Conservation (phyloP, 2,888 invertebrate genomes). For the Crepidodera aurea region DNA sequence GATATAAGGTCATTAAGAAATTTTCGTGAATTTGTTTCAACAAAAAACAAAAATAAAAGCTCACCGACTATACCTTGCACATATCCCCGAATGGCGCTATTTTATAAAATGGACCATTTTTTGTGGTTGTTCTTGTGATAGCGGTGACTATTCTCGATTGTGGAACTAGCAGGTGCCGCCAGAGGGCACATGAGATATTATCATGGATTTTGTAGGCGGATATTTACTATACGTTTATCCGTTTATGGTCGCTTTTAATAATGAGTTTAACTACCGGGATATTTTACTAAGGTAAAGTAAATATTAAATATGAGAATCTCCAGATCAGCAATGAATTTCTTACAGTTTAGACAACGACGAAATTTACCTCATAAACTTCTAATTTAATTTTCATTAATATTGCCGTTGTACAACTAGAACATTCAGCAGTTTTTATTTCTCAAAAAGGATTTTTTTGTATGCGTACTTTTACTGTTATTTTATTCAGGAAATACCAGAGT, state of each 20-base stretch:
- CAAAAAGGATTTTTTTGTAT: too few species aligned
- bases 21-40: too few species aligned
- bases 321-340: not conserved
- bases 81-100: not conserved
- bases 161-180: slow-evolving; percentile 21
- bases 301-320: not conserved
- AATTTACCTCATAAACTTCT: too few species aligned
- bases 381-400: too few species aligned
- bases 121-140: not conserved
- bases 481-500: too few species aligned
- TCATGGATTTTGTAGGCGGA: slow-evolving; percentile 16
- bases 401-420: too few species aligned
- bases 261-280: not conserved
- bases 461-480: too few species aligned
- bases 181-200: slow-evolving; percentile 22
- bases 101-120: slow-evolving; percentile 5
- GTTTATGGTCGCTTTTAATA: slow-evolving; percentile 37
- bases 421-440: too few species aligned
- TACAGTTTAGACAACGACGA: too few species aligned
- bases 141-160: slow-evolving; percentile 22
- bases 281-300: not conserved
- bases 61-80: not conserved
- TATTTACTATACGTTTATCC: slow-evolving; percentile 22
- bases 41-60: not conserved
- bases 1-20: too few species aligned